Evolutionary conservation across 1,140 invertebrate genomes (phyloP).

Genomic region (Conus betulinus): DNA sequence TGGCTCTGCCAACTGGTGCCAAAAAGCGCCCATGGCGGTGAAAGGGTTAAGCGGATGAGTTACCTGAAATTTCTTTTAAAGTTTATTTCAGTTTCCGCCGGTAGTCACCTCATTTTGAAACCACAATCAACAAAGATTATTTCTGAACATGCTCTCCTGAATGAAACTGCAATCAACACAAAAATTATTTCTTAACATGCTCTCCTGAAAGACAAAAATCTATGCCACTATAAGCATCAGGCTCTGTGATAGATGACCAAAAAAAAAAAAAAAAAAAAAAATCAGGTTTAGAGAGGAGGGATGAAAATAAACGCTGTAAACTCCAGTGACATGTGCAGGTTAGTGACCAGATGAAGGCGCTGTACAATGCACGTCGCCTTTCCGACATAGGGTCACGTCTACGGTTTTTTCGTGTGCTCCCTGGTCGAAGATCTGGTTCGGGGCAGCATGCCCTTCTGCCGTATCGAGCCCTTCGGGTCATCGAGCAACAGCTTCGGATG

Average conservation of each 20-base stretch:
- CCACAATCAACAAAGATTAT: too few relatives aligned
- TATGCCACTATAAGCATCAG: too few relatives aligned
- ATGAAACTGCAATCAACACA: too few relatives aligned
- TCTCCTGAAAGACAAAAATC: too few relatives aligned
- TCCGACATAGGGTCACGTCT: slow-evolving; percentile 22
- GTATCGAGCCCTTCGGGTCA: slow-evolving; percentile 31
- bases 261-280: too few relatives aligned
- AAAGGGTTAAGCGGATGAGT: background rate
- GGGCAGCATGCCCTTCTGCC: slow-evolving; percentile 17
- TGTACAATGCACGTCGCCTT: background rate
- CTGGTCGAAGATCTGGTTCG: slow-evolving; percentile 17
- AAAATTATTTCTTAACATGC: too few relatives aligned
- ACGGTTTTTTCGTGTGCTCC: slow-evolving; percentile 11
- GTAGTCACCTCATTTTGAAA: too few relatives aligned
- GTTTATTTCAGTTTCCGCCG: background rate
- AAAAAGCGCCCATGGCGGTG: too few relatives aligned
- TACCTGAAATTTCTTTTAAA: background rate
- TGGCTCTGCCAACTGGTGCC: too few relatives aligned
- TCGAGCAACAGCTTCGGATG: slow-evolving; percentile 34
- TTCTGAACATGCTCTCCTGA: too few relatives aligned
- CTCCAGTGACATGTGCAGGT: background rate
- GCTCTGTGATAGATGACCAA: too few relatives aligned
- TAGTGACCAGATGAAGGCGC: slow-evolving; percentile 3
- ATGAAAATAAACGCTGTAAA: background rate
- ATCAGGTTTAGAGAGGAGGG: background rate